Evolutionary conservation across 2,888 invertebrate genomes (phyloP).

Genomic region (Hypomecis punctinalis): DNA sequence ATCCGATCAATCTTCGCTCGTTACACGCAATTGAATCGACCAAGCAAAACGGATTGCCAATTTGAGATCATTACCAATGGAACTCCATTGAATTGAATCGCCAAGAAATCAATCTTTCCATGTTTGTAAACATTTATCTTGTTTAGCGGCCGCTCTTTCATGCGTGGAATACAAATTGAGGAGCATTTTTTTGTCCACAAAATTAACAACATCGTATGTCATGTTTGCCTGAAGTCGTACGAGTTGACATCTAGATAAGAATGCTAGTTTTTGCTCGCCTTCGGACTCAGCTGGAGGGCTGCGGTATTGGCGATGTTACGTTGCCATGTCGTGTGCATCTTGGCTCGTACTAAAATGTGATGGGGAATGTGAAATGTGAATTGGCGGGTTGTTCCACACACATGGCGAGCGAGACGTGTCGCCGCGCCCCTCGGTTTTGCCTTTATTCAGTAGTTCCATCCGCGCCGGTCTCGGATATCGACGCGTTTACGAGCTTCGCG

Average conservation of each 20-base stretch:
- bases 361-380: constrained; percentile 62
- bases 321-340: constrained; percentile 57
- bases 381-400: constrained; percentile 63
- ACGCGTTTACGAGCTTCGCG: constrained; percentile 57
- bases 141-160: constrained; percentile 34
- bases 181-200: constrained; percentile 29
- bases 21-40: constrained; percentile 65
- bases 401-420: constrained; percentile 64
- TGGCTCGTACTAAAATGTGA: constrained; percentile 53
- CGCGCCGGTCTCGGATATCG: constrained; percentile 64
- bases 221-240: constrained; percentile 23
- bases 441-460: constrained; percentile 71
- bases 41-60: constrained; percentile 69
- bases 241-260: constrained; percentile 46
- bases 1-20: constrained; percentile 63
- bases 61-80: constrained; percentile 63
- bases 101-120: constrained; percentile 42
- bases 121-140: constrained; percentile 44
- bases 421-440: constrained; percentile 67
- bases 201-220: constrained; percentile 31
- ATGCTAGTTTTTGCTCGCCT: constrained; percentile 56
- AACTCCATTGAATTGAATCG: constrained; percentile 45
- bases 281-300: constrained; percentile 63
- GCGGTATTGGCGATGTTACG: constrained; percentile 61
- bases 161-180: constrained; percentile 34